Percentiles rank a stretch among this genome's conserved stretches.
These are phyloP conservation scores for Drosophila asahinai DNA, from an alignment of 1,140 invertebrate genomes.

Conservation along the genomic window DNA sequence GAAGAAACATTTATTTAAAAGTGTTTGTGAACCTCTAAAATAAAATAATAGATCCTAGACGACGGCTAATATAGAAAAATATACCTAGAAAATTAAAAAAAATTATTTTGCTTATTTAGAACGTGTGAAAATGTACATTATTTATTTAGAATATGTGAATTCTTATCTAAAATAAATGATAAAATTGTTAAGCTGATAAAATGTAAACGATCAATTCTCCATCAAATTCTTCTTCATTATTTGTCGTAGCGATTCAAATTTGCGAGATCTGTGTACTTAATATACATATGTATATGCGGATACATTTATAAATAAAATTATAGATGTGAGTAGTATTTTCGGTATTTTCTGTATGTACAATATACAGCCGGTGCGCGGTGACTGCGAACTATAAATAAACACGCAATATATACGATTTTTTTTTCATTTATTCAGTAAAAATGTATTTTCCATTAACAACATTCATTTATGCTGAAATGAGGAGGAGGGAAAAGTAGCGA, in stretches of 20 bases:
- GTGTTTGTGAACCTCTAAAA: background rate
- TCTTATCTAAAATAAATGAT: background rate
- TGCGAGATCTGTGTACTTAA: slow-evolving; percentile 25
- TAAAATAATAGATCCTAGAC: background rate
- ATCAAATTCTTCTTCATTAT: background rate
- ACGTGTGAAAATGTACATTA: background rate
- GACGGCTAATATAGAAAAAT: background rate
- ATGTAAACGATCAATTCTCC: background rate
- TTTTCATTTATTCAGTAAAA: slow-evolving; percentile 58
- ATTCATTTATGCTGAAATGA: slow-evolving; percentile 46
- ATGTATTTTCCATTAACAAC: slow-evolving; percentile 63
- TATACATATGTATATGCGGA: slow-evolving; percentile 18
- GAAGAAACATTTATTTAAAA: background rate
- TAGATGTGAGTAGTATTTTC: slow-evolving; percentile 26
- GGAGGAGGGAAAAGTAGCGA: slow-evolving; percentile 32
- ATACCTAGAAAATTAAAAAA: background rate
- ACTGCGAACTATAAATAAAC: slow-evolving; percentile 76
- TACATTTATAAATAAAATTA: slow-evolving; percentile 32
- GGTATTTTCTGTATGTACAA: slow-evolving; percentile 27
- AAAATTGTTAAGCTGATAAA: background rate
- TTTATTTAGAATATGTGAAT: background rate
- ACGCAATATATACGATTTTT: slow-evolving; percentile 59
- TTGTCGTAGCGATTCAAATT: background rate
- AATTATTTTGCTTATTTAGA: background rate
- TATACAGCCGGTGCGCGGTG: slow-evolving; percentile 35